A percentile compares a stretch with the other conserved stretches of the same genome.
These are phyloP conservation scores for Acleris sparsana DNA, from an alignment of 2,888 invertebrate species.

Conservation along the genomic window DNA sequence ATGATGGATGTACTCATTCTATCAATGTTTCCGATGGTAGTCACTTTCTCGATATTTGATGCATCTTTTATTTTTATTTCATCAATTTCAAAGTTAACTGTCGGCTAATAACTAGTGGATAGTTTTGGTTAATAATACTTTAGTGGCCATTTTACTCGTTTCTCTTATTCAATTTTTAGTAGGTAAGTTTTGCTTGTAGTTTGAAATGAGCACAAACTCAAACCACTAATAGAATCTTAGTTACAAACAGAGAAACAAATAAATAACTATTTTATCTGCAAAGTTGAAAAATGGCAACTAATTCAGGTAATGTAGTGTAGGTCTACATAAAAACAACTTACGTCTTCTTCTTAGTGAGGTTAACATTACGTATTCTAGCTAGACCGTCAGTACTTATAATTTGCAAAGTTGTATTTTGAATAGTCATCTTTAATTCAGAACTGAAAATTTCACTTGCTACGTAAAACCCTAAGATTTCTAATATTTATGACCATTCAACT, in stretches of 20 bases:
- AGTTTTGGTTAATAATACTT: conserved; percentile 11
- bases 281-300: too few species aligned
- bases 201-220: too few species aligned
- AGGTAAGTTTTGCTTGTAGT: too few species aligned
- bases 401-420: too few species aligned
- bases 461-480: conserved; percentile 17
- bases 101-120: conserved; percentile 13
- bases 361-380: too few species aligned
- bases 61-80: conserved; percentile 35
- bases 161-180: conserved; percentile 1
- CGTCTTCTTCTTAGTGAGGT: too few species aligned
- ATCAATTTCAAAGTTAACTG: conserved; percentile 33
- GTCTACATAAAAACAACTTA: too few species aligned
- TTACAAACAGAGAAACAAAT: too few species aligned
- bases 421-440: conserved; percentile 39
- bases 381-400: too few species aligned
- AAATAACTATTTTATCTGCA: too few species aligned
- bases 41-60: conserved; percentile 31
- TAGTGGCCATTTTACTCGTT: conserved; percentile 3
- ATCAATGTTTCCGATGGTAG: conserved; percentile 41
- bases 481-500: conserved; percentile 54
- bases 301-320: too few species aligned
- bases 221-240: too few species aligned
- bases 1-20: conserved; percentile 39
- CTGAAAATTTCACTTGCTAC: not conserved